Evolutionary conservation across 2,888 invertebrate species (phyloP), one percentile per base, ranked within the genome.

Genomic region (Lithophane leautieri): DNA sequence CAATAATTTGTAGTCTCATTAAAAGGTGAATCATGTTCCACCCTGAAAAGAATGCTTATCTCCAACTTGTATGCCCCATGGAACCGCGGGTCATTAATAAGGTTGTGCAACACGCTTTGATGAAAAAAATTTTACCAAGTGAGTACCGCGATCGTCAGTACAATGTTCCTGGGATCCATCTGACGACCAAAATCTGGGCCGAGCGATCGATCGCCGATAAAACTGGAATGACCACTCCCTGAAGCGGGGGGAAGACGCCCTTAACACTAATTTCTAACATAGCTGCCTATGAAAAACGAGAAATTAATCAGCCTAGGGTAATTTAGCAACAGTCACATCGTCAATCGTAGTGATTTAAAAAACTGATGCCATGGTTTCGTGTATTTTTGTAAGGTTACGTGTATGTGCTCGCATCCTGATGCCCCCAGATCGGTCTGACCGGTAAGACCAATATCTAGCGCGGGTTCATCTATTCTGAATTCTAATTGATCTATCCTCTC

Each of bases 31-130:
- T 70, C 81, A 96, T 96, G 96, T 96, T 95, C 88, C 92, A 94
- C 76, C 92, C 94, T 0, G 89, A 95, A 78, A 95, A 94, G 76
- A 96, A 96, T 78, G 95, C 96, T 0, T 96, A 95, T 69, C 90
- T 96, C 0, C 96, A 96, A 79, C 86, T 95, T 34, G 93, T 94
- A 3, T 94, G 94, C 73, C 91, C 95, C 0, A 89, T 95, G 73
- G 94, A 95, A 62, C 96, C 96, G 0, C 86, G 94, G 2, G 86
- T 95, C 0, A 94, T 96, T 67, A 95, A 96, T 73, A 96, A 95
- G 52, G 94, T 94, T 0, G 95, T 96, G 0, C 93, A 93, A 66
- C 84, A 81, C 4, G 96, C 96, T 14, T 93, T 96, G 94, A 81
- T 88, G 73, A 91, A 87, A 40, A 81, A 78, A 77, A 50, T 42